A percentile compares a stretch with the other conserved stretches of the same genome.
These are phyloP conservation scores for Ariopsis seemanni DNA, from an alignment of 2,113 vertebrate genomes.

Conservation along the genomic window DNA sequence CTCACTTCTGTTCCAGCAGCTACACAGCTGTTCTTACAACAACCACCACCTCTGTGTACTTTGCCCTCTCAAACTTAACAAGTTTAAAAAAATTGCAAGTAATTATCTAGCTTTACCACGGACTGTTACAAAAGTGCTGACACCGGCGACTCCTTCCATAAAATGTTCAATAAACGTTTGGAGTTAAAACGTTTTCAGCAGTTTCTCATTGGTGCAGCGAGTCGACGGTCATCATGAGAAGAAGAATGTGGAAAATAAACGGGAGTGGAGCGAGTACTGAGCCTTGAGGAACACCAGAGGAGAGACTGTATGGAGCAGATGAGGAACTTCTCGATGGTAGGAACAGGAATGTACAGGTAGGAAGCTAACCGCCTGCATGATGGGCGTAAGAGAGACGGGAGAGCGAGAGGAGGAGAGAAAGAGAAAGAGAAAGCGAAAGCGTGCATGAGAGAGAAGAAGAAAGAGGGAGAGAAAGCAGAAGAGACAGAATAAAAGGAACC, in stretches of 20 bases:
- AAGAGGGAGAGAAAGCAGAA: conserved; percentile 38
- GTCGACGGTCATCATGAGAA: not conserved
- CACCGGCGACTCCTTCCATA: not conserved
- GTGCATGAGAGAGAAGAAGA: conserved; percentile 39
- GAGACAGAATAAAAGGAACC: conserved; percentile 5
- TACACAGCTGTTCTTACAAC: no score
- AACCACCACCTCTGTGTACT: no score
- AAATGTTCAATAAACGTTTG: not conserved
- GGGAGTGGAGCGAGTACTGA: not conserved
- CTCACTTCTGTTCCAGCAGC: no score
- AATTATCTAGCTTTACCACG: no score
- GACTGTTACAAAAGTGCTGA: no score
- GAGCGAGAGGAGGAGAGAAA: conserved; percentile 12
- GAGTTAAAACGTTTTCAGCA: not conserved
- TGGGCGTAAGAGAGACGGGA: conserved; percentile 49
- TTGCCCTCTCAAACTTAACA: no score
- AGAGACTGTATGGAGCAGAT: not conserved
- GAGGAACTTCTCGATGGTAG: not conserved
- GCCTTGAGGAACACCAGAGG: not conserved
- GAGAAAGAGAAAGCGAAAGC: not conserved
- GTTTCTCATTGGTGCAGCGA: not conserved
- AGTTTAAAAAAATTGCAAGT: no score
- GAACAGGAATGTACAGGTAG: not conserved
- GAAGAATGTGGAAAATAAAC: not conserved
- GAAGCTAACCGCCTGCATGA: not conserved